Percentiles rank a stretch among this genome's conserved stretches.
phyloP scores from a whole-genome alignment of 2,888 invertebrate genomes.

The Drosophila gaucha region DNA sequence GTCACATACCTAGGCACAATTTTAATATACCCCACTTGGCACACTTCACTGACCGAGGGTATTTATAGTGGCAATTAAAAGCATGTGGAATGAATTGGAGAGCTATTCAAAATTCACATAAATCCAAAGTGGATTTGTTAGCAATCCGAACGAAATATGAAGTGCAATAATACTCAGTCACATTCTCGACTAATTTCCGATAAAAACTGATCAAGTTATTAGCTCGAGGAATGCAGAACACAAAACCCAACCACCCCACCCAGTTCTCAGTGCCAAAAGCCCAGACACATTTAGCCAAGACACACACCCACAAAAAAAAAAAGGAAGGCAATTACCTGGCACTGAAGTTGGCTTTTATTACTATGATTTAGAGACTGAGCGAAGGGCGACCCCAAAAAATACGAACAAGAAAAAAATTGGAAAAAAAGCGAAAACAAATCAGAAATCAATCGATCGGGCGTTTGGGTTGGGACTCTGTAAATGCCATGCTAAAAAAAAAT shows the following conservation, averaged over 20 bases:
- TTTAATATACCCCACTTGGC: background rate
- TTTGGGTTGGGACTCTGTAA: constrained; percentile 11
- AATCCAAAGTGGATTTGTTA: constrained; percentile 12
- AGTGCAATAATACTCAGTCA: constrained; percentile 7
- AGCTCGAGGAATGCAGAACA: constrained; percentile 36
- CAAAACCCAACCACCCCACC: constrained; percentile 31
- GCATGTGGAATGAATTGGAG: constrained; percentile 9
- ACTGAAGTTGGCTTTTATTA: constrained; percentile 63
- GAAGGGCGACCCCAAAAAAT: constrained; percentile 53
- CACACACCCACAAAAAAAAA: constrained; percentile 65
- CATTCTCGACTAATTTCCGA: constrained; percentile 42
- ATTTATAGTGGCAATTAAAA: constrained; percentile 11
- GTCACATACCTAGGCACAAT: too few species aligned
- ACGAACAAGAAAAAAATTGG: constrained; percentile 6
- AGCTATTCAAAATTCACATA: constrained; percentile 30
- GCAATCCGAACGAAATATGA: constrained; percentile 6
- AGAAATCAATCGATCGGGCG: constrained; percentile 47
- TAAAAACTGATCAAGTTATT: constrained; percentile 47
- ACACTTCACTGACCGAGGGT: background rate
- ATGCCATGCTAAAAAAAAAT: constrained; percentile 14
- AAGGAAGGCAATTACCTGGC: constrained; percentile 46
- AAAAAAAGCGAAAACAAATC: constrained; percentile 29
- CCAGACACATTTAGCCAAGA: constrained; percentile 44
- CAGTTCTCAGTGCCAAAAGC: constrained; percentile 6
- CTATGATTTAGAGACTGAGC: constrained; percentile 57